A percentile compares a stretch with the other conserved stretches of the same genome.
phyloP scores from a whole-genome alignment of 1,140 invertebrate species.

The Antheraea mylitta region DNA sequence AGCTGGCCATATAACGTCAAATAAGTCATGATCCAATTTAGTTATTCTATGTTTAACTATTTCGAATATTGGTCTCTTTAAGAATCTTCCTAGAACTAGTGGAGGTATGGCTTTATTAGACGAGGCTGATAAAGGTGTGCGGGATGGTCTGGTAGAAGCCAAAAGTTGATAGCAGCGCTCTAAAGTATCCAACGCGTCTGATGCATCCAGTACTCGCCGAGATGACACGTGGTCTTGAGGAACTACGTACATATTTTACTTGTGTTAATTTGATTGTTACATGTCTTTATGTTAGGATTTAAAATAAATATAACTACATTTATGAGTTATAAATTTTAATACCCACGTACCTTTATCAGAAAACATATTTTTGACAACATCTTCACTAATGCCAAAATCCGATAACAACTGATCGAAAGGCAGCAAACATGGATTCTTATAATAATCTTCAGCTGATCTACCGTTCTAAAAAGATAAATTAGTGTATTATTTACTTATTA shows the following conservation, averaged over 20 bases:
- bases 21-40: slow-evolving; percentile 87
- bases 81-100: slow-evolving; percentile 82
- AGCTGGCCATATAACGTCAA: slow-evolving; percentile 90
- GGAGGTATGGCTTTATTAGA: slow-evolving; percentile 80
- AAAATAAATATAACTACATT: neutral
- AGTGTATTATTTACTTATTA: slow-evolving; percentile 7
- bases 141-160: slow-evolving; percentile 76
- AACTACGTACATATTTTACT: slow-evolving; percentile 68
- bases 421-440: slow-evolving; percentile 83
- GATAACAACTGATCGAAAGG: slow-evolving; percentile 84
- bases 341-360: slow-evolving; percentile 85
- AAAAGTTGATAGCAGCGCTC: slow-evolving; percentile 86
- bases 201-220: slow-evolving; percentile 83
- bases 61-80: slow-evolving; percentile 85
- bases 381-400: slow-evolving; percentile 85
- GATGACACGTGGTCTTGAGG: slow-evolving; percentile 84
- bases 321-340: neutral
- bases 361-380: slow-evolving; percentile 83
- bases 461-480: slow-evolving; percentile 81
- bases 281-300: neutral
- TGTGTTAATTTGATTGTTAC: neutral
- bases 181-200: slow-evolving; percentile 83
- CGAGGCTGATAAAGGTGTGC: slow-evolving; percentile 78
- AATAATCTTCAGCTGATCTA: slow-evolving; percentile 87
- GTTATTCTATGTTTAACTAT: slow-evolving; percentile 84